Evolutionary conservation across 2,113 vertebrate genomes (phyloP).

Genomic region (Coryphaenoides rupestris): DNA sequence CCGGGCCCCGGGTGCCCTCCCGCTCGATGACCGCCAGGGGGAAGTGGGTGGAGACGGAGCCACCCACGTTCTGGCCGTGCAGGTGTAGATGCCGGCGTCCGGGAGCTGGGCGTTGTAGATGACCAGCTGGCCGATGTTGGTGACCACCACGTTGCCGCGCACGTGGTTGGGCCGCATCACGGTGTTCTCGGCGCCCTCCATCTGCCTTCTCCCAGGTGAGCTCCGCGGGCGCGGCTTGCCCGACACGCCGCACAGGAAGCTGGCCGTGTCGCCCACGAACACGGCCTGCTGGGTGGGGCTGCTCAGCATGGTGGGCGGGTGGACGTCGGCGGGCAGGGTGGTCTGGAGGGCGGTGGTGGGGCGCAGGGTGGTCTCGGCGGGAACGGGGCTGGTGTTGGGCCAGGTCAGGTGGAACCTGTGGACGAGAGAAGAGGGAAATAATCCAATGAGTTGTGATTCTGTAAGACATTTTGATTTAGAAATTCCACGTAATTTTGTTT

Average conservation of each 20-base stretch:
- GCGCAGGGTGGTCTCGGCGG: constrained; percentile 81
- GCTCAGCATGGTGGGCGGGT: constrained; percentile 79
- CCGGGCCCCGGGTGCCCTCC: constrained; percentile 65
- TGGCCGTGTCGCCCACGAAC: constrained; percentile 88
- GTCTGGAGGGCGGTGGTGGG: constrained; percentile 85
- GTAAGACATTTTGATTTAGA: too few relatives aligned
- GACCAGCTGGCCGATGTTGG: constrained; percentile 94
- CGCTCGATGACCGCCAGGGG: constrained; percentile 82
- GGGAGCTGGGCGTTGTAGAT: constrained; percentile 92
- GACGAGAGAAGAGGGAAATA: constrained; percentile 1
- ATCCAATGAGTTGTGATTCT: too few relatives aligned
- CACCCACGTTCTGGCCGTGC: constrained; percentile 84
- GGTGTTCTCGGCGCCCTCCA: constrained; percentile 84
- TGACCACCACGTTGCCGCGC: constrained; percentile 89
- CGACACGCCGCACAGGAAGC: constrained; percentile 89
- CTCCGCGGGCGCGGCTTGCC: constrained; percentile 87
- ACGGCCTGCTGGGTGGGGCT: constrained; percentile 81
- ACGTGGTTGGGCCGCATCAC: constrained; percentile 90
- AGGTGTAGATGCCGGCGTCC: constrained; percentile 91
- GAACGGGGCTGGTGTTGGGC: constrained; percentile 88
- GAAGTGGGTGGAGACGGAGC: constrained; percentile 84
- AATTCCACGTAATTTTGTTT: too few relatives aligned
- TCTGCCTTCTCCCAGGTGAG: constrained; percentile 96
- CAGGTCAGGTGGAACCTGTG: constrained; percentile 87
- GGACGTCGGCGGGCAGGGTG: constrained; percentile 76